phyloP scores from a whole-genome alignment of 2,113 vertebrate genomes.

The Numida meleagris region DNA sequence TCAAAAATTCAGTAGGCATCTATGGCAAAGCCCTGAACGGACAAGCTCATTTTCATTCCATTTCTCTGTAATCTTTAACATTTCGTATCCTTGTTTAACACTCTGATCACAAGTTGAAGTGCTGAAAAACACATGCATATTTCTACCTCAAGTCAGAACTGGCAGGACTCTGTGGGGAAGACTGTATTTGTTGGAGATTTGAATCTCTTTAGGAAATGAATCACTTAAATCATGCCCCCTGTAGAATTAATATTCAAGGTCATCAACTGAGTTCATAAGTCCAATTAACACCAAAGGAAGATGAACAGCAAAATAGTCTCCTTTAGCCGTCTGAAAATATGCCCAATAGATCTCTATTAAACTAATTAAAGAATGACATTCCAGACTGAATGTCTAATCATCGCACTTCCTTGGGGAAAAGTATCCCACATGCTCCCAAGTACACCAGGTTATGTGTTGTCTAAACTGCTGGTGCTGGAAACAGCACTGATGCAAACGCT shows the following conservation, averaged over 20 bases:
- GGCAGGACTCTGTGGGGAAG: background rate
- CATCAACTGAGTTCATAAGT: background rate
- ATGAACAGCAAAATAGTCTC: background rate
- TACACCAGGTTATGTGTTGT: fast-evolving
- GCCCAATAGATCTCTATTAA: background rate
- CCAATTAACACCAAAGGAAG: constrained; percentile 11
- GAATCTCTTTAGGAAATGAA: background rate
- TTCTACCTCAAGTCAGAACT: background rate
- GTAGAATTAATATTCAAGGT: background rate
- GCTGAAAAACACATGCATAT: background rate
- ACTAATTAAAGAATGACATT: constrained; percentile 18
- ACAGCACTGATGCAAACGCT: background rate
- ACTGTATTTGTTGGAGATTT: background rate
- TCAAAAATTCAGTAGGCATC: background rate
- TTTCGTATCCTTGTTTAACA: background rate
- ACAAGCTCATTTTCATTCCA: background rate
- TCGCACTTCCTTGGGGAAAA: background rate
- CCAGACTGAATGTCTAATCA: background rate
- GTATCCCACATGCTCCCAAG: background rate
- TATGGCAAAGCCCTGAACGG: background rate
- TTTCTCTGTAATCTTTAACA: background rate
- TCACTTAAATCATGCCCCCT: background rate
- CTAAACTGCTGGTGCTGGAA: background rate
- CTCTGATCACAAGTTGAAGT: background rate
- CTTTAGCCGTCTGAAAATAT: background rate